These are phyloP conservation scores for Parasteatoda lunata DNA, from an alignment of 2,888 invertebrate species.

Conservation along the genomic window DNA sequence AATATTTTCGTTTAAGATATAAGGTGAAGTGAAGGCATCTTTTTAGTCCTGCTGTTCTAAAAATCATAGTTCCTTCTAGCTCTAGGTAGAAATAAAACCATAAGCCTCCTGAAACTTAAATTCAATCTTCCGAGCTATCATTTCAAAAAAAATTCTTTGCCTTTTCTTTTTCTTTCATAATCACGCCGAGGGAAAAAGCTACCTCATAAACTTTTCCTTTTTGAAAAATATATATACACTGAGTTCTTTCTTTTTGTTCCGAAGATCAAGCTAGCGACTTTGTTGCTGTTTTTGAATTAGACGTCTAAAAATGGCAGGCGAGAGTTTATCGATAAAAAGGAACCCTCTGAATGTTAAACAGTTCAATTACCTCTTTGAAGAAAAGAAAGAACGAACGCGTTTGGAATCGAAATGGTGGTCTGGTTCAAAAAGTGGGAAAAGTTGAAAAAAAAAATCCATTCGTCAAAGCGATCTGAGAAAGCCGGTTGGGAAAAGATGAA, in stretches of 20 bases:
- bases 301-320: conserved; percentile 2
- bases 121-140: background rate
- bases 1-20: too few relatives aligned
- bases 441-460: background rate
- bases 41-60: too few relatives aligned
- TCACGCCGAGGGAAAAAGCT: conserved; percentile 5
- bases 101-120: background rate
- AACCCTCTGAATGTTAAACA: conserved; percentile 9
- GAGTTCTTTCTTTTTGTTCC: background rate
- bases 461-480: background rate
- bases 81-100: background rate
- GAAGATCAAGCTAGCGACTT: background rate
- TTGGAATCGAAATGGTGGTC: background rate
- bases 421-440: background rate
- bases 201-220: background rate
- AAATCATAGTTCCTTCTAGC: too few relatives aligned
- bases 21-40: too few relatives aligned
- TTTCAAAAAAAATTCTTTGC: background rate
- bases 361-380: conserved; percentile 4
- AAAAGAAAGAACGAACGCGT: background rate
- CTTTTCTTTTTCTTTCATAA: background rate
- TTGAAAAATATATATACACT: background rate
- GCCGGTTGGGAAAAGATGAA: too few relatives aligned
- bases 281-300: conserved; percentile 9
- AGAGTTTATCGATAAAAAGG: conserved; percentile 5